These are phyloP conservation scores for Poeciliopsis infans DNA, from an alignment of 2,797 vertebrate species.

Conservation along the genomic window DNA sequence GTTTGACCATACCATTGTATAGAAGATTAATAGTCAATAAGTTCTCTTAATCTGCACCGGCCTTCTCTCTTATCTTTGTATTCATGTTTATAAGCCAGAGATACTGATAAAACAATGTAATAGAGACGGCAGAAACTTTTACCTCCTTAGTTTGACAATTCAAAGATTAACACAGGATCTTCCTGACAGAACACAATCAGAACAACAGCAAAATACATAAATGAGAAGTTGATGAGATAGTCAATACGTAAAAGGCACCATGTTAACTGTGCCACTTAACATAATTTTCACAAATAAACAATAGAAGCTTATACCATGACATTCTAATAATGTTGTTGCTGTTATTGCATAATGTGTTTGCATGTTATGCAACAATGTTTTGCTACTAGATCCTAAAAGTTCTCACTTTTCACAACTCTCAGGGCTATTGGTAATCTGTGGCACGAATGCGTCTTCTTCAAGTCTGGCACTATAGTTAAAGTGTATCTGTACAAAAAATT, in stretches of 20 bases:
- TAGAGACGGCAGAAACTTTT: background rate
- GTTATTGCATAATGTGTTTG: background rate
- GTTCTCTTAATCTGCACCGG: background rate
- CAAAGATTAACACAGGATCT: background rate
- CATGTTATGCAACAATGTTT: background rate
- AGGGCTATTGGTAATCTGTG: background rate
- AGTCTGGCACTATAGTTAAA: background rate
- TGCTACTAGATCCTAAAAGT: background rate
- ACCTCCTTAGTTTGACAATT: background rate
- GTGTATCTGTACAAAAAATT: background rate
- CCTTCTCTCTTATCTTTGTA: slow-evolving; percentile 12
- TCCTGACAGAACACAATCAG: background rate
- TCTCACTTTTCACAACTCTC: background rate
- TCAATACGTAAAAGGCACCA: background rate
- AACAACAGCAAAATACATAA: background rate
- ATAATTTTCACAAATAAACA: background rate
- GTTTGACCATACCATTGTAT: background rate
- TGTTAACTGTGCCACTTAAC: background rate
- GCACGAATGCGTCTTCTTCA: background rate
- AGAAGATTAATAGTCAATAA: background rate
- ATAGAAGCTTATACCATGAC: background rate
- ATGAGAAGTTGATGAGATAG: background rate
- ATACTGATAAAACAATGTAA: background rate
- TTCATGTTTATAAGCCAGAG: slow-evolving; percentile 2
- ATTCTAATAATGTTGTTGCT: background rate